A percentile compares a stretch with the other conserved stretches of the same genome.
Conservation (phyloP, 2,113 vertebrate species). For the Hippocampus abdominalis region DNA sequence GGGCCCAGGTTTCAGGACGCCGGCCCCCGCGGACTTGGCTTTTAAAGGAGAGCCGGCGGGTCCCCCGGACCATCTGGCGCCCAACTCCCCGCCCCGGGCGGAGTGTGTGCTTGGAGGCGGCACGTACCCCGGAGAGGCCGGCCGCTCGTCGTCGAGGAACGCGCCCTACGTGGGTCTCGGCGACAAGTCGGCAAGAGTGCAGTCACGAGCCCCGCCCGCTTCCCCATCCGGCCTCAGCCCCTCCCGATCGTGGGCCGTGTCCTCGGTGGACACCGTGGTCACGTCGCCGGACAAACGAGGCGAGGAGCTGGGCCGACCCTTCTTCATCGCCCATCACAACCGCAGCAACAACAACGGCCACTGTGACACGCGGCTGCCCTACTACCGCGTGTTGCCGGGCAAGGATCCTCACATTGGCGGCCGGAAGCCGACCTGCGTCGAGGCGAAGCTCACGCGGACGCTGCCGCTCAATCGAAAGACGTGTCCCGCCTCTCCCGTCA, state of each 20-base stretch:
- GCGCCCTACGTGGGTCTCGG: slow-evolving; percentile 95
- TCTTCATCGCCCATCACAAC: slow-evolving; percentile 95
- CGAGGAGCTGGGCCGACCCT: slow-evolving; percentile 67
- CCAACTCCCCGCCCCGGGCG: slow-evolving; percentile 82
- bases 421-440: slow-evolving; percentile 85
- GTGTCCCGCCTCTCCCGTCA: slow-evolving; percentile 92
- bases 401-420: slow-evolving; percentile 77
- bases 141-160: slow-evolving; percentile 80
- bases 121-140: slow-evolving; percentile 86
- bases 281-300: slow-evolving; percentile 79
- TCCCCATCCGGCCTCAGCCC: slow-evolving; percentile 62
- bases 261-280: slow-evolving; percentile 91
- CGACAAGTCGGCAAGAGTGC: slow-evolving; percentile 88
- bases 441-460: slow-evolving; percentile 88
- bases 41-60: slow-evolving; percentile 73
- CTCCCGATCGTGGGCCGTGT: slow-evolving; percentile 92
- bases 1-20: slow-evolving; percentile 83
- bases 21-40: slow-evolving; percentile 87
- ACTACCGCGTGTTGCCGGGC: slow-evolving; percentile 60
- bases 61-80: slow-evolving; percentile 83
- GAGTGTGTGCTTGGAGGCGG: slow-evolving; percentile 66
- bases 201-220: slow-evolving; percentile 75
- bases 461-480: slow-evolving; percentile 84
- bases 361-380: slow-evolving; percentile 81
- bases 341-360: slow-evolving; percentile 99